A percentile compares a stretch with the other conserved stretches of the same genome.
phyloP scores from a whole-genome alignment of 1,140 invertebrate species.

The Drosophila littoralis region DNA sequence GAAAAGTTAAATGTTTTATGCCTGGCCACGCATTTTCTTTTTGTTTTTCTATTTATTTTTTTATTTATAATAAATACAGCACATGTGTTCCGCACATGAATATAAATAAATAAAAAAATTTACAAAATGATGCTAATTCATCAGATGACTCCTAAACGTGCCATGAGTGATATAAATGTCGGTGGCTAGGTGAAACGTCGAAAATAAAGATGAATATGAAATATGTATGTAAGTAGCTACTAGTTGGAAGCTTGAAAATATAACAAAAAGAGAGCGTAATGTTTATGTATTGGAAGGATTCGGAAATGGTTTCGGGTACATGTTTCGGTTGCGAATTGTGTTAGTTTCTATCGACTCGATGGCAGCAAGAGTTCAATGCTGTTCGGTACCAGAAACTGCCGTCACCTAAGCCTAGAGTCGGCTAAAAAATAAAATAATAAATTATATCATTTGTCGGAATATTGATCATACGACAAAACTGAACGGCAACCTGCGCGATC shows the following conservation, averaged over 20 bases:
- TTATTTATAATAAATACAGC: constrained; percentile 12
- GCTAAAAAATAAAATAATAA: background rate
- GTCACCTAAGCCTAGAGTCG: constrained; percentile 17
- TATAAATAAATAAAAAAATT: constrained; percentile 27
- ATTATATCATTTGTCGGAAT: too few species aligned
- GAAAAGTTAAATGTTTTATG: constrained; percentile 71
- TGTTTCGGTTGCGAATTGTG: constrained; percentile 28
- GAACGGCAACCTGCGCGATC: constrained; percentile 18
- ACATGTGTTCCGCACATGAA: constrained; percentile 25
- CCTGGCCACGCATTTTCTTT: constrained; percentile 82
- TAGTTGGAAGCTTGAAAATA: constrained; percentile 50
- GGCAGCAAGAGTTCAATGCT: background rate
- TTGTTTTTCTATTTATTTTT: constrained; percentile 29
- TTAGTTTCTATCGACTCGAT: constrained; percentile 13
- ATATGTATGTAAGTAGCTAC: background rate
- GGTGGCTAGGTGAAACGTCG: constrained; percentile 23
- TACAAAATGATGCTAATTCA: constrained; percentile 11
- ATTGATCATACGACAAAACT: background rate
- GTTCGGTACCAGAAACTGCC: constrained; percentile 9
- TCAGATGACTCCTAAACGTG: constrained; percentile 48
- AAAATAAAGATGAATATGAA: constrained; percentile 16
- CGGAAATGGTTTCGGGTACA: constrained; percentile 47
- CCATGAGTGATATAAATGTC: constrained; percentile 48
- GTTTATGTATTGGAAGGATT: constrained; percentile 47
- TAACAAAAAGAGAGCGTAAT: constrained; percentile 10